Conservation (phyloP, 2,888 invertebrate genomes). For the Acanthosepion pharaonis region DNA sequence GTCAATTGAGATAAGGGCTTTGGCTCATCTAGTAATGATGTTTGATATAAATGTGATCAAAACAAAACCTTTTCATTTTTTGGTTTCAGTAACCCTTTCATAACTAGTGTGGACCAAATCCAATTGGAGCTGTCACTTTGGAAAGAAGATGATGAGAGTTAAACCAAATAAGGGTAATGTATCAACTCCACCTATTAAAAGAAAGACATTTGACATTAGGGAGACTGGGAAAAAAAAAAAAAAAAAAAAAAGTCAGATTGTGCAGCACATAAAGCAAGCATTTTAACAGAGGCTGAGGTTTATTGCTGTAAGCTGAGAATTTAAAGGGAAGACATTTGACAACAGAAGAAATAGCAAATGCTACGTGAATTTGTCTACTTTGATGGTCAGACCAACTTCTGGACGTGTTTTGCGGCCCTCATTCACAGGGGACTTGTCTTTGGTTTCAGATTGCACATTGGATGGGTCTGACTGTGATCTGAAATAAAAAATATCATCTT, state of each 20-base stretch:
- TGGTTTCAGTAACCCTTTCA: slow-evolving; percentile 33
- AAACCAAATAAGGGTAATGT: no score
- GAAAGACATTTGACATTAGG: neutral
- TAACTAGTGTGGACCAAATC: neutral
- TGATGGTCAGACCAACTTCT: slow-evolving; percentile 64
- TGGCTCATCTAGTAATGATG: no score
- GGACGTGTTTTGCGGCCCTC: slow-evolving; percentile 50
- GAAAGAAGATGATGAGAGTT: neutral
- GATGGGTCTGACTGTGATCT: neutral
- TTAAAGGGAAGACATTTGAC: neutral
- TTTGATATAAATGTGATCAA: no score
- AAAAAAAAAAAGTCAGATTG: neutral
- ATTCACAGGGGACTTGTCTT: neutral
- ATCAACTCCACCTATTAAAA: neutral
- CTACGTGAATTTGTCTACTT: slow-evolving; percentile 66
- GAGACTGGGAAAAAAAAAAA: neutral
- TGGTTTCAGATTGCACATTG: neutral
- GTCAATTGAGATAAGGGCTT: no score
- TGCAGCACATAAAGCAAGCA: neutral
- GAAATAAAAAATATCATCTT: neutral
- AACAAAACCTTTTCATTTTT: neutral
- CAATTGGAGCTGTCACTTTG: neutral
- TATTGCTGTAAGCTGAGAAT: neutral
- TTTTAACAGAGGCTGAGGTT: neutral
- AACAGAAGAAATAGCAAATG: neutral